Conservation (phyloP, 2,113 vertebrate genomes). For the Atractosteus spatula region DNA sequence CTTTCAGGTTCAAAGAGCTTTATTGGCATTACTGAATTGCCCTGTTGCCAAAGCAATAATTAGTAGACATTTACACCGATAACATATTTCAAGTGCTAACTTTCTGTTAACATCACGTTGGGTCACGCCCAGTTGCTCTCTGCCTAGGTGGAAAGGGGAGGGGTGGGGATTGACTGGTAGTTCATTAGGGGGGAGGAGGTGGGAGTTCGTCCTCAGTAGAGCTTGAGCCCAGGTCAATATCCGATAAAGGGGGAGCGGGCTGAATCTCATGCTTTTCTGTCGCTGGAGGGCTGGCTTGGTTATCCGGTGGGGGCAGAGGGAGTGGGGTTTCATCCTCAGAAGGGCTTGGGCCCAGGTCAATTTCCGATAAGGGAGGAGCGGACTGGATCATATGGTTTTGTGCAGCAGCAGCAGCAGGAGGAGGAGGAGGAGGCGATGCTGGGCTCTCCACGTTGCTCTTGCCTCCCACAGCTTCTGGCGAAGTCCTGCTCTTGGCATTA, state of each 20-base stretch:
- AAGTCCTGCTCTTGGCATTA: too few species aligned
- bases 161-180: not conserved
- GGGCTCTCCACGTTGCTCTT: too few species aligned
- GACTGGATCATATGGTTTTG: not conserved
- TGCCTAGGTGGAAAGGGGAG: not conserved
- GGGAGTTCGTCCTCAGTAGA: not conserved
- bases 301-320: not conserved
- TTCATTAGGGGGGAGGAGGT: not conserved
- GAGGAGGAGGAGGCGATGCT: not conserved
- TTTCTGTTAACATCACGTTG: too few species aligned
- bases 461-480: too few species aligned
- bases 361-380: not conserved
- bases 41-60: too few species aligned
- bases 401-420: not conserved
- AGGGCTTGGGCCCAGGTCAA: not conserved
- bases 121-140: not conserved
- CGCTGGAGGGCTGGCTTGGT: not conserved
- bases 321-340: not conserved
- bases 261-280: not conserved
- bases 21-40: too few species aligned
- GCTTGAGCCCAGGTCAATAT: not conserved
- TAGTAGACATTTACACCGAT: too few species aligned
- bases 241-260: constrained; percentile 13
- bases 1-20: too few species aligned
- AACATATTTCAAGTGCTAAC: too few species aligned